phyloP scores from a whole-genome alignment of 2,797 vertebrate species.

The Macropodus opercularis region DNA sequence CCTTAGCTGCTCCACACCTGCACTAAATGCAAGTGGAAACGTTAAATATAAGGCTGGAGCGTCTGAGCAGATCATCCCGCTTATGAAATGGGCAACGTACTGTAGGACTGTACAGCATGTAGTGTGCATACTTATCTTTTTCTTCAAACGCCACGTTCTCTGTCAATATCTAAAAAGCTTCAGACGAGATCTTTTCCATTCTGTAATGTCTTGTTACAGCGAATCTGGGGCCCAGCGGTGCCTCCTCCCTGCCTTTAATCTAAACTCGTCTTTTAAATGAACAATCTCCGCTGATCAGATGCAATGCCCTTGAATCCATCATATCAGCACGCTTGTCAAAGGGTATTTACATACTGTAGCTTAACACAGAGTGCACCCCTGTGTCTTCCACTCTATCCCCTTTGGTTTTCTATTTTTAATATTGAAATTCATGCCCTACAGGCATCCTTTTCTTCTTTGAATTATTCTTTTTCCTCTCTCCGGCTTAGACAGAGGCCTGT shows the following conservation, averaged over 20 bases:
- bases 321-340: constrained; percentile 34
- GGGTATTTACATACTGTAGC: constrained; percentile 14
- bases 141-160: constrained; percentile 17
- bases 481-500: constrained; percentile 35
- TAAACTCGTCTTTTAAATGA: constrained; percentile 25
- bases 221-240: constrained; percentile 4
- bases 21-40: constrained; percentile 6
- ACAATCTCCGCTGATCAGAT: constrained; percentile 25
- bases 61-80: neutral
- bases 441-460: constrained; percentile 37
- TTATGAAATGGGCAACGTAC: constrained; percentile 11
- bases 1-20: neutral
- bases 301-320: constrained; percentile 24
- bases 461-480: constrained; percentile 32
- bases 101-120: constrained; percentile 1
- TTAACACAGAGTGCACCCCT: constrained; percentile 19
- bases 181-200: constrained; percentile 18
- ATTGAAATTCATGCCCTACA: constrained; percentile 44
- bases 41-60: constrained; percentile 6
- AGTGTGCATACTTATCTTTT: constrained; percentile 10
- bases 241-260: constrained; percentile 29
- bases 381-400: constrained; percentile 1
- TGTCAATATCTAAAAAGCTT: constrained; percentile 12
- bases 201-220: constrained; percentile 9
- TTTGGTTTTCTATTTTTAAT: constrained; percentile 33